Percentiles rank a stretch among this genome's conserved stretches.
Evolutionary conservation across 2,797 vertebrate genomes (phyloP).

Genomic region (Petrocephalus schoutedeni): DNA sequence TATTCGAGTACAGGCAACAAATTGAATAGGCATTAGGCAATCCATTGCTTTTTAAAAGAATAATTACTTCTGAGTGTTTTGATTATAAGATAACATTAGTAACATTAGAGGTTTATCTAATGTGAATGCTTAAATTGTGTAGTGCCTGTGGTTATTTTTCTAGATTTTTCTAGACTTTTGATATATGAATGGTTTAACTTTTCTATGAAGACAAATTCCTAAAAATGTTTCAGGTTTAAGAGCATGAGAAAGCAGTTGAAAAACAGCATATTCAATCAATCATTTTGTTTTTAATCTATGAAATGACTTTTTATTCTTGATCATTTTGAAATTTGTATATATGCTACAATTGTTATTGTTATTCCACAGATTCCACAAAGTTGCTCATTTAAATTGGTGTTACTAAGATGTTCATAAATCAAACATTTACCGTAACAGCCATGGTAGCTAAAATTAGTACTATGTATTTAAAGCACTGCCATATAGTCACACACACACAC

Average conservation of each 20-base stretch:
- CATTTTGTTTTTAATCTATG: not conserved
- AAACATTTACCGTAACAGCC: not conserved
- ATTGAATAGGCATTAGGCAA: not conserved
- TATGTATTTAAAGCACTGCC: not conserved
- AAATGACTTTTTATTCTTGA: not conserved
- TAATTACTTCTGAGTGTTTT: not conserved
- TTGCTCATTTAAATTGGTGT: not conserved
- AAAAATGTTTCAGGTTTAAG: not conserved
- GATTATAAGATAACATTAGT: not conserved
- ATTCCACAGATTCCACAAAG: not conserved
- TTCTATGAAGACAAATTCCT: not conserved
- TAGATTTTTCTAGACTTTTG: not conserved
- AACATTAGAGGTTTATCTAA: not conserved
- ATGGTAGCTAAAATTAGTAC: not conserved
- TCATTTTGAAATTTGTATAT: not conserved
- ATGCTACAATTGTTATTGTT: not conserved
- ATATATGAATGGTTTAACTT: not conserved
- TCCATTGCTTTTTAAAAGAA: not conserved
- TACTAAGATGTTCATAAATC: not conserved
- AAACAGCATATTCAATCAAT: not conserved
- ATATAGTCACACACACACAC: not conserved
- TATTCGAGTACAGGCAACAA: not conserved
- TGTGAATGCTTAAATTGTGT: not conserved
- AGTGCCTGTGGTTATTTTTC: not conserved
- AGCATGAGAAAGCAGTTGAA: not conserved